Conservation (phyloP, 1,140 invertebrate genomes). For the Aporrectodea caliginosa region DNA sequence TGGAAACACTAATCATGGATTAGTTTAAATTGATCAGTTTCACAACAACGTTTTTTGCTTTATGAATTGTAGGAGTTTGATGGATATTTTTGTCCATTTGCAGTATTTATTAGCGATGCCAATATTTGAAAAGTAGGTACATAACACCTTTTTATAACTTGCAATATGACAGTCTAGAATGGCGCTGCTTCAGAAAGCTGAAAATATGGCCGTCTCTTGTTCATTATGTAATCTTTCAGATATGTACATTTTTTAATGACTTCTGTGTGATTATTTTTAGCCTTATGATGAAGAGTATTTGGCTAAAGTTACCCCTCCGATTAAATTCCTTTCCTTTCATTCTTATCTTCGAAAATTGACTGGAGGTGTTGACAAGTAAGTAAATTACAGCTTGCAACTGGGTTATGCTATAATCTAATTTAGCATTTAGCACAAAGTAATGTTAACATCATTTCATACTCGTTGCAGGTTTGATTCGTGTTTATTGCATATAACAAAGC, state of each 20-base stretch:
- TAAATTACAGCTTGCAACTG: constrained; percentile 21
- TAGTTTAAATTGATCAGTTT: too few species aligned
- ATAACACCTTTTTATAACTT: neutral
- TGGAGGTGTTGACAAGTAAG: constrained; percentile 79
- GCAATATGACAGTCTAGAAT: constrained; percentile 23
- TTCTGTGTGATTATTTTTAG: too few species aligned
- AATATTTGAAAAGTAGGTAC: neutral
- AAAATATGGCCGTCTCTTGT: constrained; percentile 17
- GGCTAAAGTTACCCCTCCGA: constrained; percentile 78
- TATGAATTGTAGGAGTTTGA: too few species aligned
- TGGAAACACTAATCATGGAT: too few species aligned
- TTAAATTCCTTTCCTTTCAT: constrained; percentile 98
- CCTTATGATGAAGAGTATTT: constrained; percentile 93
- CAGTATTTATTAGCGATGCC: too few species aligned
- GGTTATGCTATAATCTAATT: neutral
- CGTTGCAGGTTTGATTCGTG: too few species aligned
- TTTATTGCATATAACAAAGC: too few species aligned
- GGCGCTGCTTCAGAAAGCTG: constrained; percentile 27
- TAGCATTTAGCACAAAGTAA: neutral
- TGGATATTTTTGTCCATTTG: neutral
- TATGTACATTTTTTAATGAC: too few species aligned
- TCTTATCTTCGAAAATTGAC: constrained; percentile 91
- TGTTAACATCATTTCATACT: neutral
- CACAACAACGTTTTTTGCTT: too few species aligned
- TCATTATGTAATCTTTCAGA: too few species aligned